These are phyloP conservation scores for Hermaeophaga mercurialis DNA, from an alignment of 2,888 invertebrate species.

Conservation along the genomic window DNA sequence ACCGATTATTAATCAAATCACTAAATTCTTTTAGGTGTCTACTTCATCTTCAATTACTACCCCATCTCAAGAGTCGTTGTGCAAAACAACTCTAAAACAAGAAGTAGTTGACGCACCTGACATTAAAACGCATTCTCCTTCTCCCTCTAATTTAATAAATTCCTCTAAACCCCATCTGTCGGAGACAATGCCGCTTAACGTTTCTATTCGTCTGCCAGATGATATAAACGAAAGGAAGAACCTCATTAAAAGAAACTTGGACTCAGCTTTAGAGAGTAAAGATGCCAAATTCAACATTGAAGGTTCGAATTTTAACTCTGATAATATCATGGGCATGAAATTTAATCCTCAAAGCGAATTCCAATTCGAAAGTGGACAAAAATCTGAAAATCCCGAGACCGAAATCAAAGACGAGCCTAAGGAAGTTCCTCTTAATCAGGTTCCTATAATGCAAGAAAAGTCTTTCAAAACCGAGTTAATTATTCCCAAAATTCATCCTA, in stretches of 20 bases:
- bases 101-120: conserved; percentile 26
- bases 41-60: conserved; percentile 22
- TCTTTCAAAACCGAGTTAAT: conserved; percentile 66
- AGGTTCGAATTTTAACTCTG: conserved; percentile 34
- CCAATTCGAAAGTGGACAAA: neutral
- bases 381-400: conserved; percentile 21
- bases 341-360: conserved; percentile 27
- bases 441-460: conserved; percentile 47
- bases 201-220: conserved; percentile 56
- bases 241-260: conserved; percentile 53
- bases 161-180: conserved; percentile 26
- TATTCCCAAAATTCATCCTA: conserved; percentile 63
- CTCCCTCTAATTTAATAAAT: conserved; percentile 40
- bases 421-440: conserved; percentile 43
- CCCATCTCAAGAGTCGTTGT: conserved; percentile 26
- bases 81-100: conserved; percentile 22
- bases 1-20: neutral
- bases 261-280: conserved; percentile 43
- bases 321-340: conserved; percentile 28
- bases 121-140: conserved; percentile 24
- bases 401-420: conserved; percentile 36
- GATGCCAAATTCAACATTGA: conserved; percentile 44
- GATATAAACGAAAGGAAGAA: conserved; percentile 57
- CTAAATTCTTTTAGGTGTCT: conserved; percentile 13
- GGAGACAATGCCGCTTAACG: conserved; percentile 52